These are phyloP conservation scores for Drosophila bocki DNA, from an alignment of 1,140 invertebrate genomes.

Conservation along the genomic window DNA sequence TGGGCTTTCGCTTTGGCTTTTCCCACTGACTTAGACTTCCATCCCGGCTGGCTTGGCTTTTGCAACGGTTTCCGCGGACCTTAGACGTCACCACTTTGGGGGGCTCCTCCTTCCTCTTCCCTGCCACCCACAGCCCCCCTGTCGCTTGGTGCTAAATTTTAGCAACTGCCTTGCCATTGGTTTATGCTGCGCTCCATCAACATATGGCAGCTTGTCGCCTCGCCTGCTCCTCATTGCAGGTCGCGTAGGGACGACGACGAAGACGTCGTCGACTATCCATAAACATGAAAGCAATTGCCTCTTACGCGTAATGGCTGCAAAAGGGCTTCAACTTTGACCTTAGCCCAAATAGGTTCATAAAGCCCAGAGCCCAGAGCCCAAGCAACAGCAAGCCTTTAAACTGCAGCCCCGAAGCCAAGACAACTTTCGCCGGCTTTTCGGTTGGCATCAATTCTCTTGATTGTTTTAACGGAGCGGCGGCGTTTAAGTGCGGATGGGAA, in stretches of 20 bases:
- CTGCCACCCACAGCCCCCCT: neutral
- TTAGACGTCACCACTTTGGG: slow-evolving; percentile 69
- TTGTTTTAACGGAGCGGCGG: slow-evolving; percentile 25
- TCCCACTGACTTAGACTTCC: slow-evolving; percentile 26
- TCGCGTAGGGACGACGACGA: slow-evolving; percentile 13
- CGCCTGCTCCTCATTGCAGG: slow-evolving; percentile 50
- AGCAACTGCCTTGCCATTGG: slow-evolving; percentile 64
- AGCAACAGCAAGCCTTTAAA: slow-evolving; percentile 42
- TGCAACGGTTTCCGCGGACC: slow-evolving; percentile 50
- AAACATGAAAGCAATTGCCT: slow-evolving; percentile 54
- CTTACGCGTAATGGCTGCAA: slow-evolving; percentile 51
- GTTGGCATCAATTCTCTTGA: slow-evolving; percentile 27
- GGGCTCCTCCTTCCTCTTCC: slow-evolving; percentile 3
- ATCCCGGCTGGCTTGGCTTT: slow-evolving; percentile 49
- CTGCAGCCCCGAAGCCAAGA: slow-evolving; percentile 22
- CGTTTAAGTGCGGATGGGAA: slow-evolving; percentile 33
- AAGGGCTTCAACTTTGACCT: slow-evolving; percentile 79
- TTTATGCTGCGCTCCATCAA: slow-evolving; percentile 69
- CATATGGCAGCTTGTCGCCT: slow-evolving; percentile 69
- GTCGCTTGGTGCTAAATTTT: slow-evolving; percentile 33
- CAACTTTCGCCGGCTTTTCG: slow-evolving; percentile 32
- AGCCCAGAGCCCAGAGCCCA: slow-evolving; percentile 36
- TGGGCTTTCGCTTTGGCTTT: slow-evolving; percentile 47
- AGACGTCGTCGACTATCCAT: slow-evolving; percentile 30
- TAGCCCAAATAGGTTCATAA: slow-evolving; percentile 66